Evolutionary conservation across 1,140 invertebrate genomes (phyloP), one percentile per base, ranked within the genome.

Genomic region (Phymastichus coffea): DNA sequence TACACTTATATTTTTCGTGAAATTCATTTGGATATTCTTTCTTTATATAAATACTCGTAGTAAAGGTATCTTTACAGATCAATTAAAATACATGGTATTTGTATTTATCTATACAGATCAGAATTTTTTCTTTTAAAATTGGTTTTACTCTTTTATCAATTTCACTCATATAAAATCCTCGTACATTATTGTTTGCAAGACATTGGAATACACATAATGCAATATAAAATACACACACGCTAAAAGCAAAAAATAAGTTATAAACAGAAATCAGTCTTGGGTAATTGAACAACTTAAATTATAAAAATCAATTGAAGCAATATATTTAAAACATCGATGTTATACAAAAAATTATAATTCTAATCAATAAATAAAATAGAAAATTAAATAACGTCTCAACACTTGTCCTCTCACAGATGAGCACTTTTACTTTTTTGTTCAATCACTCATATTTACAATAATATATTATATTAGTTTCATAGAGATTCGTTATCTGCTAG

Each of bases 191-290:
- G n/a, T n/a, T n/a, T n/a, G n/a, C n/a, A n/a, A n/a, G n/a, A n/a
- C n/a, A n/a, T n/a, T n/a, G n/a, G n/a, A n/a, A n/a, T n/a, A n/a
- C n/a, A n/a, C n/a, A n/a, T n/a, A n/a, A n/a, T n/a, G n/a, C n/a
- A 30, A 40, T 22, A 23, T 17, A 54, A 22, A 3, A 30, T 54
- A 56, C 19, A 28, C 9, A 33, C 9, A 38, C 35, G 30, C 4
- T 38, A 53, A 38, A 23, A 15, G n/a, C n/a, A n/a, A 14, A 60
- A 53, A 51, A 33, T 55, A 55, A 49, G 26, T 55, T 51, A 55
- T 4, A 43, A 55, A 43, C 15, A 35, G 12, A 49, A 61, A 51
- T 61, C 59, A 61, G 59, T 61, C 59, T 61, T 61, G 30, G 22
- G 28, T 35, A 43, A 56, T 37, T 51, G 38, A 51, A 35, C 25